Evolutionary conservation across 2,888 invertebrate species (phyloP).

Genomic region (Teleogryllus oceanicus): DNA sequence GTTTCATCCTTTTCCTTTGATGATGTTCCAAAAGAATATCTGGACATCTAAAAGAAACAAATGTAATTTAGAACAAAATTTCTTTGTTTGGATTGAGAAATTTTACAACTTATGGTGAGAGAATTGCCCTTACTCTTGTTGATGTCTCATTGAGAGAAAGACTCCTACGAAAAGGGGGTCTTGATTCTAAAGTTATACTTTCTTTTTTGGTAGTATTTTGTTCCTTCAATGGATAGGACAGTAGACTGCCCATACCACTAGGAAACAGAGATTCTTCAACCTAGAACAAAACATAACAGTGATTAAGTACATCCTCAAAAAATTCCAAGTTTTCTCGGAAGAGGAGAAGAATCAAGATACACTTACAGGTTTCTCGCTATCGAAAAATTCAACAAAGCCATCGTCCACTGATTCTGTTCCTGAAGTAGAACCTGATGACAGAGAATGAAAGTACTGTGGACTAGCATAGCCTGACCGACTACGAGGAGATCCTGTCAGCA

Average conservation of each 20-base stretch:
- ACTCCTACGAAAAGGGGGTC: constrained; percentile 26
- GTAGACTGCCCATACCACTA: constrained; percentile 56
- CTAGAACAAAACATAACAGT: constrained; percentile 28
- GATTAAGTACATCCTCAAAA: neutral
- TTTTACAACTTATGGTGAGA: neutral
- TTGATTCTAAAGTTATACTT: constrained; percentile 43
- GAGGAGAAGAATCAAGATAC: neutral
- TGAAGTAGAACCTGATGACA: constrained; percentile 52
- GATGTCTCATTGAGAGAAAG: constrained; percentile 34
- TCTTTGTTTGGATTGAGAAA: no score
- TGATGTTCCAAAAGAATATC: no score
- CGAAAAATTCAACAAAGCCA: constrained; percentile 61
- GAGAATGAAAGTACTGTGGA: constrained; percentile 48
- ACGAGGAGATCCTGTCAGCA: constrained; percentile 31
- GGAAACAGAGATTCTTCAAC: constrained; percentile 53
- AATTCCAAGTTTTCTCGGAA: neutral
- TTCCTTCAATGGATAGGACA: constrained; percentile 53
- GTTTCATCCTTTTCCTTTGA: neutral
- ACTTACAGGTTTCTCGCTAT: constrained; percentile 52
- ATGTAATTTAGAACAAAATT: no score
- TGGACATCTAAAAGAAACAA: no score
- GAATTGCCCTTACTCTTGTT: neutral
- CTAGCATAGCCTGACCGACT: constrained; percentile 25
- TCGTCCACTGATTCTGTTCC: constrained; percentile 59
- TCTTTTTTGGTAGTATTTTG: constrained; percentile 28